Conservation (phyloP, 2,797 vertebrate genomes). For the Philypnodon macrostomus region DNA sequence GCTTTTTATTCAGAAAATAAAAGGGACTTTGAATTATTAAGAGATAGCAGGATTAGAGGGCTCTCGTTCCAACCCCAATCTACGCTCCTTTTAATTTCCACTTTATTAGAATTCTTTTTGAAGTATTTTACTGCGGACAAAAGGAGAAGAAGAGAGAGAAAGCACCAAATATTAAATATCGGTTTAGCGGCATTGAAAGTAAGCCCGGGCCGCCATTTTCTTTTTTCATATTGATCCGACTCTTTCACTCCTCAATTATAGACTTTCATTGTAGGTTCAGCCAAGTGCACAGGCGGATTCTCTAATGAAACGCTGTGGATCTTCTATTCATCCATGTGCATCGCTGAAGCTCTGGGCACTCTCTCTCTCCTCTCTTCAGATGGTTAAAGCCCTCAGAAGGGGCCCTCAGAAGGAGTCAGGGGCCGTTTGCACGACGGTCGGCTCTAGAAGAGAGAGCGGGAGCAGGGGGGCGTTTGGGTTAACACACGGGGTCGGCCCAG, state of each 20-base stretch:
- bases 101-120: conserved; percentile 99
- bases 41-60: conserved; percentile 99
- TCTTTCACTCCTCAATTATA: conserved; percentile 83
- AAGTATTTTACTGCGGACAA: conserved; percentile 99
- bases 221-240: conserved; percentile 75
- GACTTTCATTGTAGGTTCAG: conserved; percentile 81
- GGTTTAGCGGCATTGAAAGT: conserved; percentile 97
- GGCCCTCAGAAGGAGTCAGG: conserved; percentile 70
- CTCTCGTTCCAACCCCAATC: conserved; percentile 93
- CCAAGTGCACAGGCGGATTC: conserved; percentile 77
- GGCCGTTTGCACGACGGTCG: conserved; percentile 52
- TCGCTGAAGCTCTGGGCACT: conserved; percentile 58
- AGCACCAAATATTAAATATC: conserved; percentile 99
- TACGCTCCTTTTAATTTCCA: conserved; percentile 99
- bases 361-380: conserved; percentile 61
- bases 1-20: conserved; percentile 98
- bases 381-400: conserved; percentile 74
- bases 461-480: conserved; percentile 36
- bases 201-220: conserved; percentile 80
- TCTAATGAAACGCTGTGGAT: no score
- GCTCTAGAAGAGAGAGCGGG: conserved; percentile 26
- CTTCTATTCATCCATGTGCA: conserved; percentile 72
- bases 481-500: conserved; percentile 17
- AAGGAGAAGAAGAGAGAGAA: conserved; percentile 95
- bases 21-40: conserved; percentile 99